A percentile compares a stretch with the other conserved stretches of the same genome.
These are phyloP conservation scores for Rhinoptilus africanus DNA, from an alignment of 2,113 vertebrate genomes.

Conservation along the genomic window DNA sequence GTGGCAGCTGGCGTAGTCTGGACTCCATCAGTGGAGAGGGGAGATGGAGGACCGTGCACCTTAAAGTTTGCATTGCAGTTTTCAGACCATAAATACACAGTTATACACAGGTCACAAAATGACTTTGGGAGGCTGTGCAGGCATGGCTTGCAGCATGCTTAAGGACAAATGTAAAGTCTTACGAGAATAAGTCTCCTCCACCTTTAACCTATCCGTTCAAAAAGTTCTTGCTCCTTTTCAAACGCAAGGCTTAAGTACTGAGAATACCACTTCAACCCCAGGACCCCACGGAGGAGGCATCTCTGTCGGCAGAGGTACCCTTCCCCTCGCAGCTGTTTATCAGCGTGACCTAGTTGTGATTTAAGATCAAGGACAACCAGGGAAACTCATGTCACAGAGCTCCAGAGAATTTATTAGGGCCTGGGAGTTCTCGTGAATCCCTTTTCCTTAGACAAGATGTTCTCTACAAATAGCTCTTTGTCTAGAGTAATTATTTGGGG, in stretches of 20 bases:
- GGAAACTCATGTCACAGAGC: background rate
- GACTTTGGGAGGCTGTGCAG: background rate
- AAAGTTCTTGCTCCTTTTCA: background rate
- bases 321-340: background rate
- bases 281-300: background rate
- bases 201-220: background rate
- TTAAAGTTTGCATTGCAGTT: background rate
- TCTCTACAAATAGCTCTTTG: slow-evolving; percentile 49
- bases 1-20: accelerated
- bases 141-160: accelerated
- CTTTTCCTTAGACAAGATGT: slow-evolving; percentile 40
- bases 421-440: slow-evolving; percentile 7
- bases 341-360: background rate
- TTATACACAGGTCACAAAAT: accelerated
- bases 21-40: background rate
- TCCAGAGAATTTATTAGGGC: slow-evolving; percentile 25
- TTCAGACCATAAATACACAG: background rate
- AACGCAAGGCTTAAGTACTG: background rate
- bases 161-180: background rate
- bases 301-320: background rate
- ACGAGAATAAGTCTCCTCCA: background rate
- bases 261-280: background rate
- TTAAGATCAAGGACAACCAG: slow-evolving; percentile 32
- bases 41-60: accelerated
- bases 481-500: slow-evolving; percentile 71